Evolutionary conservation across 92 coral and sea anemone genomes (phyloP).

Genomic region (Pocillopora grandis): DNA sequence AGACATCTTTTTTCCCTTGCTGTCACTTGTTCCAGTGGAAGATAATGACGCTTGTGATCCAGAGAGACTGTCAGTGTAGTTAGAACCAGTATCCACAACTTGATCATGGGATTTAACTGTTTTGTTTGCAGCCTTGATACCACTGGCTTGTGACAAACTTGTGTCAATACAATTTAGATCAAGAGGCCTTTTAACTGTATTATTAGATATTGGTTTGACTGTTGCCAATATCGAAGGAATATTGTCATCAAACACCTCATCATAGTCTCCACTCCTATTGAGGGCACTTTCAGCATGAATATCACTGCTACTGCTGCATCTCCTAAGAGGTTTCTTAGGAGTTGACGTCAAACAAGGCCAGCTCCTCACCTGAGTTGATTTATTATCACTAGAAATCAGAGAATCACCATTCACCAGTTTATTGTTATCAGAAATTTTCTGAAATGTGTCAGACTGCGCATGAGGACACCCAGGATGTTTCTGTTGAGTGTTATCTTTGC

Average conservation of each 20-base stretch:
- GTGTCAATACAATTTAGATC: slow-evolving; percentile 18
- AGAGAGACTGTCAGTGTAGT: slow-evolving; percentile 24
- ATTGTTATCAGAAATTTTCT: slow-evolving; percentile 11
- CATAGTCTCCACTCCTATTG: slow-evolving; percentile 12
- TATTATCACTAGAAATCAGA: background rate
- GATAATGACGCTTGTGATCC: slow-evolving; percentile 65
- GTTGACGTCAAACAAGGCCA: slow-evolving; percentile 33
- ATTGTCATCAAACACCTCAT: slow-evolving; percentile 9
- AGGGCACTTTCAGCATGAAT: background rate
- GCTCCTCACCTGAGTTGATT: slow-evolving; percentile 20
- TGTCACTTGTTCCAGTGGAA: slow-evolving; percentile 45
- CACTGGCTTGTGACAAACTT: slow-evolving; percentile 16
- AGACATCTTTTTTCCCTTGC: slow-evolving; percentile 29
- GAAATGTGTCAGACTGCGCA: slow-evolving; percentile 24
- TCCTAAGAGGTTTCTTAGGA: slow-evolving; percentile 21
- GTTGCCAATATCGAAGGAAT: slow-evolving; percentile 13
- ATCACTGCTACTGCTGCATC: slow-evolving; percentile 31
- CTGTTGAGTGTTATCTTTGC: background rate
- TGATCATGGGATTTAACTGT: background rate
- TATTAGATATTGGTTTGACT: slow-evolving; percentile 6
- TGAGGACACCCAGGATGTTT: slow-evolving; percentile 6
- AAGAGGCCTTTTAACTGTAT: slow-evolving; percentile 6
- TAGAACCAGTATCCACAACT: slow-evolving; percentile 10
- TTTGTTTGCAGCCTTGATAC: background rate
- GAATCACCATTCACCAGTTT: background rate